Evolutionary conservation across 2,797 vertebrate species (phyloP).

Genomic region (Cynodonichthys magdalenae): DNA sequence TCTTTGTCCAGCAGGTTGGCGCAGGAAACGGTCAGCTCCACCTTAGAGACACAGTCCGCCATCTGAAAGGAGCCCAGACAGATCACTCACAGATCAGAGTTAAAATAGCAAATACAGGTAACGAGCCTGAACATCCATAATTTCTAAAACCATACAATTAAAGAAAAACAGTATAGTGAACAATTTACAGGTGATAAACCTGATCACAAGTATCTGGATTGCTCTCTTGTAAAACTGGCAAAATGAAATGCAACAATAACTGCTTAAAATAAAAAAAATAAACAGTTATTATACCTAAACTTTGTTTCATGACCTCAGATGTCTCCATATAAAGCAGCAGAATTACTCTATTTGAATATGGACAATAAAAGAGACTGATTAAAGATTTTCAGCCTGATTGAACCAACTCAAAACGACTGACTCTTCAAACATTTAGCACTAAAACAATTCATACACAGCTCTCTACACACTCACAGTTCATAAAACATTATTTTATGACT

Average conservation of each 20-base stretch:
- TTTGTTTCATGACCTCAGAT: too few relatives aligned
- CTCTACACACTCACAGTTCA: neutral
- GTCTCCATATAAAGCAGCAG: too few relatives aligned
- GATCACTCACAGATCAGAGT: neutral
- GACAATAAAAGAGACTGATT: neutral
- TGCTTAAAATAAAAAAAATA: neutral
- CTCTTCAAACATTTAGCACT: too few relatives aligned
- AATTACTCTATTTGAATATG: too few relatives aligned
- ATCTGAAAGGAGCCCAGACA: conserved; percentile 79
- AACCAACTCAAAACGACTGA: neutral
- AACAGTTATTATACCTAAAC: neutral
- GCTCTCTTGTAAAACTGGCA: too few relatives aligned
- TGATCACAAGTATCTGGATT: too few relatives aligned
- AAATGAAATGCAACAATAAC: neutral
- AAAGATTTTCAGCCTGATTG: neutral
- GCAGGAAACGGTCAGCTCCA: conserved; percentile 90
- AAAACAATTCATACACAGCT: neutral
- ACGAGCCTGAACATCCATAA: too few relatives aligned
- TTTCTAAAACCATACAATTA: too few relatives aligned
- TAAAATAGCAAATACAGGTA: too few relatives aligned
- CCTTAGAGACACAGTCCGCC: conserved; percentile 86
- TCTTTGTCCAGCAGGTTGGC: conserved; percentile 89
- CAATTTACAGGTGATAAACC: too few relatives aligned
- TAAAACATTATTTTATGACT: neutral
- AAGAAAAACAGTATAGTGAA: too few relatives aligned